Evolutionary conservation across 2,113 vertebrate species (phyloP).

Genomic region (Galbula dea): DNA sequence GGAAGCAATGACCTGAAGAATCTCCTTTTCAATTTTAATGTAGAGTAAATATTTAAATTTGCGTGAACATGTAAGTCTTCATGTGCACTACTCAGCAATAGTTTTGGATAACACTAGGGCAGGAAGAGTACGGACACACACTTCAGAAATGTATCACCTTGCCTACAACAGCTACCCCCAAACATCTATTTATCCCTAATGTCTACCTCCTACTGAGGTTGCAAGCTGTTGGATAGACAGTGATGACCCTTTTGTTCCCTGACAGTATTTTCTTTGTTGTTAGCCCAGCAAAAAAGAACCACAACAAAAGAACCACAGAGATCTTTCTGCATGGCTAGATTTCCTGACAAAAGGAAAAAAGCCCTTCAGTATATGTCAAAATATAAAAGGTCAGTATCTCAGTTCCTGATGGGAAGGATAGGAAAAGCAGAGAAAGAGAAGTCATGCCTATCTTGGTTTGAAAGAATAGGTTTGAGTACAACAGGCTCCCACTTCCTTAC

Average conservation of each 20-base stretch:
- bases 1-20: not conserved
- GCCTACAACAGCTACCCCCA: not conserved
- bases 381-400: not conserved
- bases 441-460: not conserved
- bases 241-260: not conserved
- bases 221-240: not conserved
- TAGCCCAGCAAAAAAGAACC: not conserved
- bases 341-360: not conserved
- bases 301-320: not conserved
- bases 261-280: not conserved
- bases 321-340: not conserved
- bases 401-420: not conserved
- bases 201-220: not conserved
- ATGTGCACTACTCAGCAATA: not conserved
- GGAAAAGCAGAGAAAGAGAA: not conserved
- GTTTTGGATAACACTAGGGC: not conserved
- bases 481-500: not conserved
- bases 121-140: not conserved
- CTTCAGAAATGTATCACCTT: not conserved
- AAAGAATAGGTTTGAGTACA: not conserved
- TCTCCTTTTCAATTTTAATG: not conserved
- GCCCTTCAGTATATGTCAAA: not conserved
- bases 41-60: not conserved
- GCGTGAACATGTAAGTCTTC: not conserved
- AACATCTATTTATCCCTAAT: not conserved